Evolutionary conservation across 2,888 invertebrate genomes (phyloP).

Genomic region (Ellobium chinense): DNA sequence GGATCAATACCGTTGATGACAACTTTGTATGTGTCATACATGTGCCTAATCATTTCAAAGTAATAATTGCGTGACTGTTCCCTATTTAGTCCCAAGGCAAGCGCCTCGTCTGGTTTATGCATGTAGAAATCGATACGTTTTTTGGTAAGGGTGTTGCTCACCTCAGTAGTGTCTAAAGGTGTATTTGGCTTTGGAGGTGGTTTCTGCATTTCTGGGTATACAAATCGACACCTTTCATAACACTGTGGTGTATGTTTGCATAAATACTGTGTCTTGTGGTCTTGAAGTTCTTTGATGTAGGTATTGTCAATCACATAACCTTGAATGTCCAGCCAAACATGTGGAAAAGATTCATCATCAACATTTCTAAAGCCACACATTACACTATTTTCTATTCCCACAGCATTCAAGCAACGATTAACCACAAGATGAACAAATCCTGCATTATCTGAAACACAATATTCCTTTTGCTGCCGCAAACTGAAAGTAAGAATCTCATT

Average conservation of each 20-base stretch:
- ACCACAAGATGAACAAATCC: slow-evolving; percentile 23
- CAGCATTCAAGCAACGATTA: slow-evolving; percentile 19
- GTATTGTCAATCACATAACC: slow-evolving; percentile 31
- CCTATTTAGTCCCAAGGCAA: slow-evolving; percentile 26
- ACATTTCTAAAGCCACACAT: slow-evolving; percentile 6
- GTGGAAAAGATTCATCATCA: neutral
- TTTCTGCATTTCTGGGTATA: neutral
- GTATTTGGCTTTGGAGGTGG: neutral
- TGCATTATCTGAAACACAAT: slow-evolving; percentile 14
- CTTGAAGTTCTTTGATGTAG: neutral
- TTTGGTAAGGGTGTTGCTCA: neutral
- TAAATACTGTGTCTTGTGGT: neutral
- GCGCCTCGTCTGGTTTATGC: neutral
- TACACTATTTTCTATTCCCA: neutral
- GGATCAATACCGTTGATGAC: slow-evolving; percentile 32
- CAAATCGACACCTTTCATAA: slow-evolving; percentile 28
- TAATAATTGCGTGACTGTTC: slow-evolving; percentile 37
- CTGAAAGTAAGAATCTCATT: slow-evolving; percentile 34
- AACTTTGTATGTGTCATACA: slow-evolving; percentile 1
- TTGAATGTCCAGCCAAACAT: slow-evolving; percentile 33
- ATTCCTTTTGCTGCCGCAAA: slow-evolving; percentile 18
- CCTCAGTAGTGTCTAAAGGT: neutral
- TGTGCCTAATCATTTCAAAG: slow-evolving; percentile 34
- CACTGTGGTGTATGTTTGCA: slow-evolving; percentile 8
- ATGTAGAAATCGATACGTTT: neutral